Base-by-base conservation (phyloP, 1,140 invertebrate genomes). In the Hormaphis cornu region DNA sequence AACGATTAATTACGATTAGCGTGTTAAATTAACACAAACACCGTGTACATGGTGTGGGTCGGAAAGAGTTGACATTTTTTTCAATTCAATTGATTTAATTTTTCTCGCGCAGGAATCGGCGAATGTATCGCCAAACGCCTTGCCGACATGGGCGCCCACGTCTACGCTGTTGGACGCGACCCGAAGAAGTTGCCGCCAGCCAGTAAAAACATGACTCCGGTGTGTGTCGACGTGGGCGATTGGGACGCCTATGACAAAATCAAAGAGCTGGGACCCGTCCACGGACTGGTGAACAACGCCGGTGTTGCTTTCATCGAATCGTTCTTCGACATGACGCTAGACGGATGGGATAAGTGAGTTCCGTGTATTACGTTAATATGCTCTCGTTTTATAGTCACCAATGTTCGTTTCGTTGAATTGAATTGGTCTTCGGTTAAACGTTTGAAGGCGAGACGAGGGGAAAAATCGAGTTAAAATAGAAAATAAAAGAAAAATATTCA, bases 201-300 rank as follows among this genome's bases (percentile, higher is more conserved):
- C 78, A 79, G 83, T 76, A 84, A 89, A 3, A 77, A 78, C 3
- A 85, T 89, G 35, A 78, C 84, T 71, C 83, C 85, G n/a, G 81
- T 89, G 1, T 79, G 82, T 42, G 82, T 87, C 0, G 90, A 97
- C 77, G 74, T 95, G 9, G 76, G 75, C 1, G 81, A 95, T 74
- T 96, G 92, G 91, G 79, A 87, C 1, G 81, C 90, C 0, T 82
- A 83, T 71, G 76, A 82, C 71, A 81, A 79, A 0, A 73, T 91
- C 0, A 72, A 82, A 72, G 75, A 72, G 28, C 71, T 84, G 18
- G 80, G 81, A 14, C 82, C 82, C 0, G 80, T 93, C 24, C 86
- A 94, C 79, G 80, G 89, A 1, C 75, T 94, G 9, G 89, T 94
- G 0, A 95, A 95, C 75, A 95, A 93, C 81, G 92, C 91, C 1